Base-by-base conservation (phyloP, 2,113 vertebrate genomes). In the Phylloscopus trochiloides region DNA sequence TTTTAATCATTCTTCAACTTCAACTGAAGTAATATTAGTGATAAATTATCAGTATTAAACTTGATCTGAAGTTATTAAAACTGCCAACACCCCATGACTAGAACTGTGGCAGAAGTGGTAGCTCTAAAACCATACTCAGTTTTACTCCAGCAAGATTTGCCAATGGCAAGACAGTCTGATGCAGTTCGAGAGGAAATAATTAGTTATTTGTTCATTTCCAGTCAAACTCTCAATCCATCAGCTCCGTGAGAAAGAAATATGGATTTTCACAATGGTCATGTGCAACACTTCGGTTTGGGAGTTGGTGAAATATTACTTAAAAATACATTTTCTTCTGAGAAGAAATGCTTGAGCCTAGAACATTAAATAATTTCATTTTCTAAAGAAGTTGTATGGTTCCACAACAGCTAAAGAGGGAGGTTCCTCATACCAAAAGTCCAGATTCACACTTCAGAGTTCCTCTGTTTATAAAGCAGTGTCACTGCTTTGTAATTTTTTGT, bases 101-200 rank as follows among this genome's bases (percentile, higher is more conserved):
- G 38, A 22, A 58, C 3, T 12, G 22, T 29, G 34, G 10, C 48
- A 18, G 7, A 67, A 74, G 10, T 18, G 18, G 10, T 63, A 67
- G 43, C 6, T 59, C 14, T 51, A 71, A 63, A 70, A 71, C 3
- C 11, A 38, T 13, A 21, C 4, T n/a, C 3, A 0, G 0, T 34
- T 68, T 65, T 61, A 47, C 47, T 70, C 15, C 38, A 47, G 20
- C 3, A 67, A 57, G 24, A 40, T 73, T 51, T 77, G 24, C 14
- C 32, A 81, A 15, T 12, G 10, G 22, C 8, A 61, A 50, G 11
- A 20, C 3, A 65, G 7, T 31, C 25, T 71, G 20, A 67, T 10
- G 3, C 19, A 45, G 14, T 59, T 93, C 84, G 36, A 79, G n/a
- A 34, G 29, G 32, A 36, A 73, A 71, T 28, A 61, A 47, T 8